These are phyloP conservation scores for Drosophila tani DNA, from an alignment of 1,140 invertebrate genomes.

Conservation along the genomic window DNA sequence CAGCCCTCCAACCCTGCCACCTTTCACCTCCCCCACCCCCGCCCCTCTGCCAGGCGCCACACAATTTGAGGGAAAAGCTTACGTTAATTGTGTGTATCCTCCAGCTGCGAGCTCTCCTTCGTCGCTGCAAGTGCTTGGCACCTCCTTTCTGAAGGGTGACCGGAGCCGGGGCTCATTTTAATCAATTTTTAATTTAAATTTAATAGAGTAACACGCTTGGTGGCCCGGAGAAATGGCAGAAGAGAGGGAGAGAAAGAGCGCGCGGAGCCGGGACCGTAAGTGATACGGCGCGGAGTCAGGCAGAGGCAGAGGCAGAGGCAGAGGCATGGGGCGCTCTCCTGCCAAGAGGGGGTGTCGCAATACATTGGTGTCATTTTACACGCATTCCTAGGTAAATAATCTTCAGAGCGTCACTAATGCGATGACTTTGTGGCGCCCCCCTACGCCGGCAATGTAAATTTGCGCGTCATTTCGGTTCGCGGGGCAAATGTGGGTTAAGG, in stretches of 20 bases:
- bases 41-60: background rate
- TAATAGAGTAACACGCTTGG: conserved; percentile 79
- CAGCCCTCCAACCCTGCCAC: background rate
- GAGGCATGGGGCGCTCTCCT: background rate
- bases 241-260: background rate
- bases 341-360: conserved; percentile 26
- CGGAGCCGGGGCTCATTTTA: conserved; percentile 66
- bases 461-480: conserved; percentile 72
- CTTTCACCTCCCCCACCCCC: background rate
- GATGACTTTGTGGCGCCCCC: conserved; percentile 51
- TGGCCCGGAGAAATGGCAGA: conserved; percentile 17
- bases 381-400: conserved; percentile 81
- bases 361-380: conserved; percentile 70
- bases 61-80: conserved; percentile 57
- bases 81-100: conserved; percentile 82
- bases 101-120: conserved; percentile 28
- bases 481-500: conserved; percentile 59
- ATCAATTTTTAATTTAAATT: conserved; percentile 84
- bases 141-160: conserved; percentile 7
- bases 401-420: conserved; percentile 73
- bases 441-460: conserved; percentile 61
- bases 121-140: conserved; percentile 41
- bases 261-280: background rate
- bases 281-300: background rate
- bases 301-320: background rate